Evolutionary conservation across 2,113 vertebrate species (phyloP).

Genomic region (western clawed frog (Xenopus tropicalis)): UCB_Xtro_10.0 CM004445.2:17627001-17627500

Average conservation of each 20-base stretch:
- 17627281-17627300: slow-evolving; percentile 34
- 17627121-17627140: slow-evolving; percentile 7
- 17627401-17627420: slow-evolving; percentile 10
- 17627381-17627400: slow-evolving; percentile 14
- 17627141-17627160: slow-evolving; percentile 6
- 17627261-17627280: slow-evolving; percentile 36
- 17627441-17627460: no score
- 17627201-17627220: background rate
- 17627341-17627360: slow-evolving; percentile 36
- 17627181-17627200: slow-evolving; percentile 6
- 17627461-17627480: no score
- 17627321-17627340: slow-evolving; percentile 33
- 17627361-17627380: slow-evolving; percentile 37
- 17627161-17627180: background rate
- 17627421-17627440: no score
- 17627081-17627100: background rate
- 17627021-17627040: background rate
- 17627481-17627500: no score
- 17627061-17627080: background rate
- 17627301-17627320: slow-evolving; percentile 20
- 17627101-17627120: background rate
- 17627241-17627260: slow-evolving; percentile 31
- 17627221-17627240: background rate
- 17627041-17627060: background rate
- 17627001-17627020: no score